Evolutionary conservation across 2,888 invertebrate genomes (phyloP).

Genomic region (Julus scandinavius): DNA sequence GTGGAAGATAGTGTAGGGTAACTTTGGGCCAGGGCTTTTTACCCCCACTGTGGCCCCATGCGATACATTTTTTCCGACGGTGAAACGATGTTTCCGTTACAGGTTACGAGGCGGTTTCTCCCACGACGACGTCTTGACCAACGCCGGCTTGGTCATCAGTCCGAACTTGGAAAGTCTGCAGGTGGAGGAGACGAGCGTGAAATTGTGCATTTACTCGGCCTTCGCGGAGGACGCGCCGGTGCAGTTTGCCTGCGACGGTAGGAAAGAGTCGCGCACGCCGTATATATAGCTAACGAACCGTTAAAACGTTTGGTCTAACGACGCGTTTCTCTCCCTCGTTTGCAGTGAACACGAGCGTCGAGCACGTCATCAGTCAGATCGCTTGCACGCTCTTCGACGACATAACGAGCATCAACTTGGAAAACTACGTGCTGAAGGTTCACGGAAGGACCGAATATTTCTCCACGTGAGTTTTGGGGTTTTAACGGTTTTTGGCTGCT

Average conservation of each 20-base stretch:
- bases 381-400: constrained; percentile 64
- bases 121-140: constrained; percentile 79
- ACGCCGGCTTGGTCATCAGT: constrained; percentile 89
- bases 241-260: constrained; percentile 92
- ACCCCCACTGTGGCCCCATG: too few relatives aligned
- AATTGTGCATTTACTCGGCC: constrained; percentile 80
- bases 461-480: constrained; percentile 69
- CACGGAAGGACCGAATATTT: constrained; percentile 91
- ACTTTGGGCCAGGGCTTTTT: too few relatives aligned
- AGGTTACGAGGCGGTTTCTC: constrained; percentile 71
- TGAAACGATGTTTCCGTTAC: not conserved
- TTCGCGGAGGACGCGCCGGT: constrained; percentile 72
- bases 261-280: constrained; percentile 59
- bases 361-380: constrained; percentile 67
- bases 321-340: constrained; percentile 53
- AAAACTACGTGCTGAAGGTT: constrained; percentile 79
- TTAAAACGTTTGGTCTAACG: not conserved
- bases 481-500: too few relatives aligned
- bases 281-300: too few relatives aligned
- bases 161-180: constrained; percentile 85
- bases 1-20: too few relatives aligned
- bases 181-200: constrained; percentile 84
- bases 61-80: too few relatives aligned
- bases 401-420: constrained; percentile 60
- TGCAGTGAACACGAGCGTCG: constrained; percentile 81